phyloP scores from a whole-genome alignment of 1,140 invertebrate genomes.

The Muscidifurax raptorellus region DNA sequence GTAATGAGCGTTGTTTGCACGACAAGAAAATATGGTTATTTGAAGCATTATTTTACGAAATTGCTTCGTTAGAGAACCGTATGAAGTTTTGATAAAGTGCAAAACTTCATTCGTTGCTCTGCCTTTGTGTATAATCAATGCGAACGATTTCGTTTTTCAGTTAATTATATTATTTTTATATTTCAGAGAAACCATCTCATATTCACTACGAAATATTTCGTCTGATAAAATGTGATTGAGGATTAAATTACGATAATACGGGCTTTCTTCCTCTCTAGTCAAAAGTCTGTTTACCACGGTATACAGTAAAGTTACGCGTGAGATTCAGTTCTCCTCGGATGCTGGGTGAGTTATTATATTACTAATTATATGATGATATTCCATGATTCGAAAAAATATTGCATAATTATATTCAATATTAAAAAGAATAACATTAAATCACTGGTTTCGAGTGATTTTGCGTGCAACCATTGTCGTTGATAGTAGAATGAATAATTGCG shows the following conservation, averaged over 20 bases:
- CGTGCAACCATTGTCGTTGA: slow-evolving; percentile 56
- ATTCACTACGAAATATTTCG: not conserved
- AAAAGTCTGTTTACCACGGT: not conserved
- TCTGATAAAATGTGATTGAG: not conserved
- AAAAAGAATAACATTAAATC: too few relatives aligned
- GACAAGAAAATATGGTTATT: too few relatives aligned
- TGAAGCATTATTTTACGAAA: too few relatives aligned
- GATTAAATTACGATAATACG: not conserved
- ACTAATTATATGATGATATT: not conserved
- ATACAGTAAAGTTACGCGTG: too few relatives aligned
- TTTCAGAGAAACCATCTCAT: not conserved
- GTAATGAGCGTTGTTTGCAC: too few relatives aligned
- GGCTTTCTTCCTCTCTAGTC: not conserved
- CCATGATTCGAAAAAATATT: not conserved
- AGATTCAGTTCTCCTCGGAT: not conserved
- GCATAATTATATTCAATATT: not conserved
- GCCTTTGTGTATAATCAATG: too few relatives aligned
- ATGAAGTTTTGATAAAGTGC: too few relatives aligned
- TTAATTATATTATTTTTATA: not conserved
- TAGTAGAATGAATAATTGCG: slow-evolving; percentile 74
- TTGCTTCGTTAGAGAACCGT: too few relatives aligned
- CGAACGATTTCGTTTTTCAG: too few relatives aligned
- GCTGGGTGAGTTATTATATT: not conserved
- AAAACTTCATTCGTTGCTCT: too few relatives aligned
- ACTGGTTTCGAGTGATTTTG: too few relatives aligned